Conservation (phyloP, 2,113 vertebrate species). For the Pollachius pollachius region DNA sequence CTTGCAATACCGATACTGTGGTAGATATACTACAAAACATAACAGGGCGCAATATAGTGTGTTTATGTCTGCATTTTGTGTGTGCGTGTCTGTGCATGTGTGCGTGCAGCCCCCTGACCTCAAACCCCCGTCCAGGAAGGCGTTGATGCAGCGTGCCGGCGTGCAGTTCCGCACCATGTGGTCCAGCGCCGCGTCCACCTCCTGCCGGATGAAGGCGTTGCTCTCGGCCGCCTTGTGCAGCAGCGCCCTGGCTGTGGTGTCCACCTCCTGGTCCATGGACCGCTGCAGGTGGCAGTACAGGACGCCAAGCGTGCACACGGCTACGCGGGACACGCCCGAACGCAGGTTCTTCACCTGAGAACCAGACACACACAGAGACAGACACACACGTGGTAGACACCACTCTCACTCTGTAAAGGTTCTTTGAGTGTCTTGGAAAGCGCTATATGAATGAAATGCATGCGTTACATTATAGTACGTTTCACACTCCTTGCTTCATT, state of each 20-base stretch:
- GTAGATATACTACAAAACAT: no score
- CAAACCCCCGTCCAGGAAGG: conserved; percentile 87
- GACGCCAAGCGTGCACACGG: conserved; percentile 86
- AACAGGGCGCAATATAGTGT: no score
- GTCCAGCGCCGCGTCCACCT: conserved; percentile 87
- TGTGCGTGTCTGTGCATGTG: background rate
- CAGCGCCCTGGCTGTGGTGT: conserved; percentile 83
- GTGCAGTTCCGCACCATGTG: conserved; percentile 91
- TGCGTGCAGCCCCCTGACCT: conserved; percentile 68
- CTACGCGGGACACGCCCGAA: conserved; percentile 90
- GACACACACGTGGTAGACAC: no score
- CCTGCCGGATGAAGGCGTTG: conserved; percentile 91
- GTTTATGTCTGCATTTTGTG: background rate
- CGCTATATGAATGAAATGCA: no score
- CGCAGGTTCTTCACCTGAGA: conserved; percentile 93
- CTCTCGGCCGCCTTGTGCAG: conserved; percentile 89
- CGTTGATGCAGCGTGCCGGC: conserved; percentile 80
- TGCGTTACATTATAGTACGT: no score
- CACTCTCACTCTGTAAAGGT: background rate
- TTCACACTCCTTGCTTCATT: no score
- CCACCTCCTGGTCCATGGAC: conserved; percentile 93
- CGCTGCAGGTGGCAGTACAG: conserved; percentile 86
- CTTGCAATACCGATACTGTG: no score
- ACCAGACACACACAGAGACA: background rate
- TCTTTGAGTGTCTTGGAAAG: background rate